phyloP scores from a whole-genome alignment of 2,797 vertebrate genomes.

The Karalla daura region DNA sequence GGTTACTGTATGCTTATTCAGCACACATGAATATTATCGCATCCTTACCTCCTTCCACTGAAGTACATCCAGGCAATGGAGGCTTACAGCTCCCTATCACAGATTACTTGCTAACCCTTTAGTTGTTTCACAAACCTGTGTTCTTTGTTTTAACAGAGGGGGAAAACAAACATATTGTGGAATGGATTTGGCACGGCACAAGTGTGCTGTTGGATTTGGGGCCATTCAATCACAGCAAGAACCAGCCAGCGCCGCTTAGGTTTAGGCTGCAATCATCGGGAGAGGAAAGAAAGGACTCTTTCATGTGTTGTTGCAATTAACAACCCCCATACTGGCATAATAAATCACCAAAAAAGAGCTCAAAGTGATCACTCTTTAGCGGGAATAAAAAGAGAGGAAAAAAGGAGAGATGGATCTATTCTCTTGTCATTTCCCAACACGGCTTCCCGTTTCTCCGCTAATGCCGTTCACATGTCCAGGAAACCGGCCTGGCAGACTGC shows the following conservation, averaged over 20 bases:
- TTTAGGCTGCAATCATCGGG: slow-evolving; percentile 64
- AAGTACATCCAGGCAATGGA: slow-evolving; percentile 13
- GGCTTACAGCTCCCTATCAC: slow-evolving; percentile 24
- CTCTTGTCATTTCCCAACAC: slow-evolving; percentile 71
- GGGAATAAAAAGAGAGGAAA: slow-evolving; percentile 36
- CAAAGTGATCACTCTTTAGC: slow-evolving; percentile 62
- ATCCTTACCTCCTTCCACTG: background rate
- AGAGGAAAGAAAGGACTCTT: slow-evolving; percentile 66
- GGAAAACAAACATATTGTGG: slow-evolving; percentile 75
- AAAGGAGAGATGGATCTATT: slow-evolving; percentile 59
- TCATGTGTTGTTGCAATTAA: slow-evolving; percentile 74
- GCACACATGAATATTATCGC: slow-evolving; percentile 1
- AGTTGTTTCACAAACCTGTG: slow-evolving; percentile 67
- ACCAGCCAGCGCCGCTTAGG: slow-evolving; percentile 68
- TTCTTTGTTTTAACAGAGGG: slow-evolving; percentile 70
- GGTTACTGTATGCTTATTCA: too few relatives aligned
- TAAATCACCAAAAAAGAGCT: slow-evolving; percentile 65
- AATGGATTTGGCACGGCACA: slow-evolving; percentile 71
- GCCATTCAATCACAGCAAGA: slow-evolving; percentile 58
- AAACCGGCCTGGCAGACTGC: slow-evolving; percentile 71
- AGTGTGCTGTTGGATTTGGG: slow-evolving; percentile 69
- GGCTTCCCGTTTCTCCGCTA: slow-evolving; percentile 64
- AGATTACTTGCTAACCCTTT: slow-evolving; percentile 53
- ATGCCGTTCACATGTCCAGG: slow-evolving; percentile 78
- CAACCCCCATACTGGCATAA: slow-evolving; percentile 59